phyloP scores from a whole-genome alignment of 2,113 vertebrate genomes.

The Perca schrenkii region DNA sequence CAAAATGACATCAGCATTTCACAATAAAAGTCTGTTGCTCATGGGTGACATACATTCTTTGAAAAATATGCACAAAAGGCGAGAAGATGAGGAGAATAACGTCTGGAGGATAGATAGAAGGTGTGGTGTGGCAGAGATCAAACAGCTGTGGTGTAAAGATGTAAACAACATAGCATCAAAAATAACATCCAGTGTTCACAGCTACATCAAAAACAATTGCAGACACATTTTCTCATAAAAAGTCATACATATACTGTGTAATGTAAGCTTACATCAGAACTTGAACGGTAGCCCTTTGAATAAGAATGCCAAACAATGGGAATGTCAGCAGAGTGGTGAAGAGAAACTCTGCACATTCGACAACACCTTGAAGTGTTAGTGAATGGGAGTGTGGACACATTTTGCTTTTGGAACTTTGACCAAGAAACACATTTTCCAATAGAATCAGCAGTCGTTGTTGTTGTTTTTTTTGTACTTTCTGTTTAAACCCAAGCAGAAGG shows the following conservation, averaged over 20 bases:
- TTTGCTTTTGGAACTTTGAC: conserved; percentile 63
- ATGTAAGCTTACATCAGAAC: conserved; percentile 13
- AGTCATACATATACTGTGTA: background rate
- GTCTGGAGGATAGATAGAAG: background rate
- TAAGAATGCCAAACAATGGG: conserved; percentile 85
- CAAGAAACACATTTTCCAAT: conserved; percentile 70
- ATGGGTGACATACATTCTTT: background rate
- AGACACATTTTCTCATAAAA: conserved; percentile 35
- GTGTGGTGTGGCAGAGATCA: conserved; percentile 18
- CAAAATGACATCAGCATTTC: background rate
- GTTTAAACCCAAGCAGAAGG: conserved; percentile 71
- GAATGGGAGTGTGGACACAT: conserved; percentile 72
- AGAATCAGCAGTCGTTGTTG: conserved; percentile 42
- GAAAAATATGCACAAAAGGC: conserved; percentile 4
- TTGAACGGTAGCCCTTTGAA: conserved; percentile 39
- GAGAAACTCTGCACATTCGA: conserved; percentile 85
- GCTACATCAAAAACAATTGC: conserved; percentile 46
- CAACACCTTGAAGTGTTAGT: conserved; percentile 78
- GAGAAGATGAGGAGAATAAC: background rate
- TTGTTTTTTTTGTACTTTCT: conserved; percentile 7
- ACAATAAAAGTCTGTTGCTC: background rate
- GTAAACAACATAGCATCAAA: conserved; percentile 33
- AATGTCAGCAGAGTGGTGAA: conserved; percentile 85
- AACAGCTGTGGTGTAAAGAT: conserved; percentile 35
- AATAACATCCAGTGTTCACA: conserved; percentile 41